phyloP scores from a whole-genome alignment of 1,140 invertebrate species.

The Temnothorax curvispinosus region DNA sequence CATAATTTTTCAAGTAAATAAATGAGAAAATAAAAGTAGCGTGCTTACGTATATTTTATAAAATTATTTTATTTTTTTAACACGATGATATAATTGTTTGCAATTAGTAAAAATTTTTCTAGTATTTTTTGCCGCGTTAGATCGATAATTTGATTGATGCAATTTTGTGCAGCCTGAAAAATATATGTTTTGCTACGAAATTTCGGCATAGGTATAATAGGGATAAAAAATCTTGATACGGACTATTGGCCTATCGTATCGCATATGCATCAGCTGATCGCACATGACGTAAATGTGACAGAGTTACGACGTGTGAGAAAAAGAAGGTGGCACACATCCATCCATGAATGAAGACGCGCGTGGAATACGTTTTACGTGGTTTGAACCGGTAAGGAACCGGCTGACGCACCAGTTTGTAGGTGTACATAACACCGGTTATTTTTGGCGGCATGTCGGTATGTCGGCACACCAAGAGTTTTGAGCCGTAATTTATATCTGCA shows the following conservation, averaged over 20 bases:
- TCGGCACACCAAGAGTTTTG: slow-evolving; percentile 11
- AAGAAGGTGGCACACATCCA: background rate
- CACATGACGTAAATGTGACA: background rate
- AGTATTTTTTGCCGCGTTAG: background rate
- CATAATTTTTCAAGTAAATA: background rate
- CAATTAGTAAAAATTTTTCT: background rate
- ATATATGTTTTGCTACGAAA: background rate
- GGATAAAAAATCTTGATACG: background rate
- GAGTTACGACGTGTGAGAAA: background rate
- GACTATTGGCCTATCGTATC: background rate
- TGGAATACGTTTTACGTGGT: background rate
- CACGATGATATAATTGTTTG: too few relatives aligned
- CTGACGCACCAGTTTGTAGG: background rate
- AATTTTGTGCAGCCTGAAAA: background rate
- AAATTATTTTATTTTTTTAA: background rate
- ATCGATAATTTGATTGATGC: background rate
- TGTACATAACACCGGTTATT: slow-evolving; percentile 50
- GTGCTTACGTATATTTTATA: background rate
- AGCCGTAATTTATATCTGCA: slow-evolving; percentile 23
- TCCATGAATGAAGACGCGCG: slow-evolving; percentile 60
- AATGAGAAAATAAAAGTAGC: background rate
- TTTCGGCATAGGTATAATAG: background rate
- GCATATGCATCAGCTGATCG: slow-evolving; percentile 51
- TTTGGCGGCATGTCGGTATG: background rate
- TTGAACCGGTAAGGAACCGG: background rate